Evolutionary conservation across 2,113 vertebrate genomes (phyloP).

Genomic region (Dermatemys mawii): DNA sequence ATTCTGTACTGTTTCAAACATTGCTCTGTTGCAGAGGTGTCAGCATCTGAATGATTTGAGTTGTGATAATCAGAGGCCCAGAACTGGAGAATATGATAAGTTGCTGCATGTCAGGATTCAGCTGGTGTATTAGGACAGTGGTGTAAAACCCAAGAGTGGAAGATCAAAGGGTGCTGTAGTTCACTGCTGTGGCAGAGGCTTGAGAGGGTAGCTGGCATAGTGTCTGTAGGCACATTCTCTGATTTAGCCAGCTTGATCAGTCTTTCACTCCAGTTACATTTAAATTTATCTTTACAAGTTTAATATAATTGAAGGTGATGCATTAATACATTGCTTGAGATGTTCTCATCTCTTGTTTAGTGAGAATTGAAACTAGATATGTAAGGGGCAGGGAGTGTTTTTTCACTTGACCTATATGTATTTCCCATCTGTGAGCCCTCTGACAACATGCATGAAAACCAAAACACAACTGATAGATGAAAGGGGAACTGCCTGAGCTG

Average conservation of each 20-base stretch:
- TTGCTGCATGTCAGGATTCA: background rate
- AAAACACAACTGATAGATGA: slow-evolving; percentile 67
- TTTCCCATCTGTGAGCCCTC: slow-evolving; percentile 55
- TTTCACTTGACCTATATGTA: slow-evolving; percentile 51
- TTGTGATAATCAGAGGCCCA: background rate
- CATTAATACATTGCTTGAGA: background rate
- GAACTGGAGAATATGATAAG: background rate
- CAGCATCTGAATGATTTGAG: background rate
- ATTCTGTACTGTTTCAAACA: background rate
- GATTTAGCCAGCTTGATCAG: background rate
- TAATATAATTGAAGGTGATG: background rate
- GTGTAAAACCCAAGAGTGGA: background rate
- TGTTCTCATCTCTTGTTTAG: background rate
- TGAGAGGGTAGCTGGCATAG: background rate
- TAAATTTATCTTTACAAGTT: background rate
- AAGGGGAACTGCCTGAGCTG: slow-evolving; percentile 51
- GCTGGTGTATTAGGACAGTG: background rate
- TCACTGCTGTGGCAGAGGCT: background rate
- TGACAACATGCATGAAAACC: slow-evolving; percentile 45
- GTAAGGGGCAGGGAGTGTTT: background rate
- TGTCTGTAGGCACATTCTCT: background rate
- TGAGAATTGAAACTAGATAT: background rate
- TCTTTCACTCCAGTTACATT: background rate
- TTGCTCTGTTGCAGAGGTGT: background rate
- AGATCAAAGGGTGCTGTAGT: background rate